Conservation (phyloP, 2,888 invertebrate species). For the Pollenia griseotomentosa region DNA sequence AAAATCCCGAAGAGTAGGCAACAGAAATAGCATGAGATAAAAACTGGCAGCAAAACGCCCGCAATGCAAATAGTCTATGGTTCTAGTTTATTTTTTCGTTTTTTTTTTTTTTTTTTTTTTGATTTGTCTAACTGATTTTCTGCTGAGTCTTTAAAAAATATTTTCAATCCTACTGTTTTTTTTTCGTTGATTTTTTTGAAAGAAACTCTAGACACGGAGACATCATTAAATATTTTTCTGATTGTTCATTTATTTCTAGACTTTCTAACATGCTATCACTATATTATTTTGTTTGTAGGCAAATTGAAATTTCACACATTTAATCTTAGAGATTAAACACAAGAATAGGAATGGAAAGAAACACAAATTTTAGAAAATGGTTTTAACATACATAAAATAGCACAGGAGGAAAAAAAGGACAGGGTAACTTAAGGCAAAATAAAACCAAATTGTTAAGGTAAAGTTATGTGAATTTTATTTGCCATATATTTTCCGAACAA, state of each 20-base stretch:
- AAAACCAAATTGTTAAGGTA: constrained; percentile 6
- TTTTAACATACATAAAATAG: constrained; percentile 25
- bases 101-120: background rate
- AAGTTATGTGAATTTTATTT: constrained; percentile 4
- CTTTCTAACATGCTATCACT: constrained; percentile 18
- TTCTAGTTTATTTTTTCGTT: constrained; percentile 19
- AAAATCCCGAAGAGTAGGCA: constrained; percentile 56
- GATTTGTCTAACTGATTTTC: background rate
- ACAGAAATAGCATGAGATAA: constrained; percentile 5
- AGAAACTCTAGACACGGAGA: constrained; percentile 50
- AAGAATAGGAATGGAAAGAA: constrained; percentile 28
- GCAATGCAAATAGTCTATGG: constrained; percentile 63
- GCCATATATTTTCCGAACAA: constrained; percentile 42
- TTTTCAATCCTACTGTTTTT: constrained; percentile 33
- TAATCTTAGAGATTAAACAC: constrained; percentile 58
- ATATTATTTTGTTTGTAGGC: constrained; percentile 40
- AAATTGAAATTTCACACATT: constrained; percentile 71
- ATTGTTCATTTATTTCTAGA: constrained; percentile 30
- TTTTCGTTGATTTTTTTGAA: background rate
- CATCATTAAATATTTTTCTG: constrained; percentile 64
- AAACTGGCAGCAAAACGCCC: constrained; percentile 47
- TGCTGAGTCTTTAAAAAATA: constrained; percentile 67
- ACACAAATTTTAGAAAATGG: constrained; percentile 7
- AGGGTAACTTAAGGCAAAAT: too few species aligned
- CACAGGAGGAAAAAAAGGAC: background rate